A percentile compares a stretch with the other conserved stretches of the same genome.
Conservation (phyloP, 2,113 vertebrate genomes). For the Ictidomys tridecemlineatus region DNA sequence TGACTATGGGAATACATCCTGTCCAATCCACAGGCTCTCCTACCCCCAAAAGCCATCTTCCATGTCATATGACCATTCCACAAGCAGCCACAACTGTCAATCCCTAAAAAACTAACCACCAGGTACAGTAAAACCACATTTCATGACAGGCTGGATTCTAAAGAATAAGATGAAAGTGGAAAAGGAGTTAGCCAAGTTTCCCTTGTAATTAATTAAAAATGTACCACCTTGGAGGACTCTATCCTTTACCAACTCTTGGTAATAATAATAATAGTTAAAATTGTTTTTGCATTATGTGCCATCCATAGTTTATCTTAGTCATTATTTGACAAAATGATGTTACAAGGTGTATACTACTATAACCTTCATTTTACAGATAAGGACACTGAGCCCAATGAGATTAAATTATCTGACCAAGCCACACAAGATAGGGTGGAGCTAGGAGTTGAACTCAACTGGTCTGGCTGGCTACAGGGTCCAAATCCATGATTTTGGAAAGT, state of each 20-base stretch:
- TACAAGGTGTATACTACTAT: not conserved
- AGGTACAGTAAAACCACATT: not conserved
- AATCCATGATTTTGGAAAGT: not conserved
- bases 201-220: not conserved
- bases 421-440: fast-evolving
- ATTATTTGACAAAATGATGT: not conserved
- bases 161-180: not conserved
- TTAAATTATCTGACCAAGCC: not conserved
- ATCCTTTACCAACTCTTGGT: too few species aligned
- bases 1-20: not conserved
- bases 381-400: not conserved
- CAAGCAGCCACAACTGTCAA: not conserved
- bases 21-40: not conserved
- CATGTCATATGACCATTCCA: not conserved
- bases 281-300: not conserved
- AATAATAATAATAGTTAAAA: not conserved
- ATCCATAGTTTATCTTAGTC: not conserved
- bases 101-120: not conserved
- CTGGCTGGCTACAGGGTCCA: not conserved
- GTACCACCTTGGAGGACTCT: too few species aligned
- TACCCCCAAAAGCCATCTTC: not conserved
- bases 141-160: not conserved
- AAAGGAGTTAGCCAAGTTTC: not conserved
- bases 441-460: not conserved
- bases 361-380: not conserved